A percentile compares a stretch with the other conserved stretches of the same genome.
Conservation (phyloP, 1,140 invertebrate species). For the Aricia agestis region DNA sequence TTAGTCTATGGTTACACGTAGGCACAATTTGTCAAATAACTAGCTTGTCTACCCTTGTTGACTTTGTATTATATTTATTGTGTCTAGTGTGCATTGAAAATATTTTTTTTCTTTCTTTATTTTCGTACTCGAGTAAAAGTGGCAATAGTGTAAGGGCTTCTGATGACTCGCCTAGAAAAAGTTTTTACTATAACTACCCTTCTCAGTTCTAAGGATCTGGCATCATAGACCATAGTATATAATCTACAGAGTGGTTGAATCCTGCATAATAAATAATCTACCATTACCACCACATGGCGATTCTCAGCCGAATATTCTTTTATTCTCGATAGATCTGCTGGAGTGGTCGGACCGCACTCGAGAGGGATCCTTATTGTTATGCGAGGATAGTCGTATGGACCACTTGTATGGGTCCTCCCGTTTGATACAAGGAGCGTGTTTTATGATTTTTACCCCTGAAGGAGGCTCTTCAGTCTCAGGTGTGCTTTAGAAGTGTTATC, state of each 20-base stretch:
- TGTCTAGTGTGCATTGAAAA: too few relatives aligned
- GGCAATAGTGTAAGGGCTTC: too few relatives aligned
- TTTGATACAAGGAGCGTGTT: constrained; percentile 11
- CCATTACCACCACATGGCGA: not conserved
- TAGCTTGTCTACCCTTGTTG: too few relatives aligned
- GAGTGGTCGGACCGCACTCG: constrained; percentile 11
- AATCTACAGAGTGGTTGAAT: not conserved
- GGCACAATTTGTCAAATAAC: too few relatives aligned
- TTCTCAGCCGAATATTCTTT: not conserved
- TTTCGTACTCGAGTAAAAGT: too few relatives aligned
- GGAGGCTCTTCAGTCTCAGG: not conserved
- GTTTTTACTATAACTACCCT: too few relatives aligned
- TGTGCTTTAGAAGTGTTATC: not conserved
- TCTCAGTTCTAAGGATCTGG: too few relatives aligned
- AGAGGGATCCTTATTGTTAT: constrained; percentile 6
- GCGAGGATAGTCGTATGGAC: constrained; percentile 1
- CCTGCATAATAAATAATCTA: not conserved
- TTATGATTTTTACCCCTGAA: constrained; percentile 5
- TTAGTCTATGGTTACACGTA: too few relatives aligned
- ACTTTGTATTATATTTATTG: too few relatives aligned
- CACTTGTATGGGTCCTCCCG: not conserved
- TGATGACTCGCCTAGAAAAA: too few relatives aligned
- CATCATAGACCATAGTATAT: too few relatives aligned
- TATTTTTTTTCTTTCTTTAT: too few relatives aligned
- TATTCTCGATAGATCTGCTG: not conserved